Conservation (phyloP, 2,888 invertebrate species). For the Andrena chrysosceles region DNA sequence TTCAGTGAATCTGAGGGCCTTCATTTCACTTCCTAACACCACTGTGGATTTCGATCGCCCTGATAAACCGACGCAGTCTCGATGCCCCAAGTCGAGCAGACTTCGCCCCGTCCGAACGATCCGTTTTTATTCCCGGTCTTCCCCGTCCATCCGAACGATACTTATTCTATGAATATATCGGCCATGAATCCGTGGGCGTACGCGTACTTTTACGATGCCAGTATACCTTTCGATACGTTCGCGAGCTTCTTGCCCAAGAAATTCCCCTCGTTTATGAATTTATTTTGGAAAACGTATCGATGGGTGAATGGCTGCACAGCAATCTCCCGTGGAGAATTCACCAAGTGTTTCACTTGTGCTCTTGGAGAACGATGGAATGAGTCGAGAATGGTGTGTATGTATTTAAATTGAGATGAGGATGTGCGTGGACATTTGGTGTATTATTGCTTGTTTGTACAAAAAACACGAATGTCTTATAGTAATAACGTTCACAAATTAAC, state of each 20-base stretch:
- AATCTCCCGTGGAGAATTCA: background rate
- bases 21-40: no score
- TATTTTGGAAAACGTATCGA: background rate
- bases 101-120: slow-evolving; percentile 14
- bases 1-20: no score
- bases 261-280: slow-evolving; percentile 13
- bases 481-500: no score
- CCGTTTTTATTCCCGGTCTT: slow-evolving; percentile 35
- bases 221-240: slow-evolving; percentile 27
- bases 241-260: background rate
- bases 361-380: slow-evolving; percentile 1
- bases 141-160: background rate
- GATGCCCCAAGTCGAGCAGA: background rate
- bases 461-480: no score
- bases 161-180: slow-evolving; percentile 6
- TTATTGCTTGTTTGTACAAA: no score
- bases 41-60: slow-evolving; percentile 1
- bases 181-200: slow-evolving; percentile 20
- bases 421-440: no score
- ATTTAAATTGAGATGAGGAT: slow-evolving; percentile 6
- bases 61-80: slow-evolving; percentile 26
- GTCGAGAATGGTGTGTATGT: slow-evolving; percentile 3
- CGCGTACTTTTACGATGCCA: slow-evolving; percentile 2
- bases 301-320: background rate
- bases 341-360: background rate